Evolutionary conservation across 2,113 vertebrate genomes (phyloP).

Genomic region (Cavia porcellus): DNA sequence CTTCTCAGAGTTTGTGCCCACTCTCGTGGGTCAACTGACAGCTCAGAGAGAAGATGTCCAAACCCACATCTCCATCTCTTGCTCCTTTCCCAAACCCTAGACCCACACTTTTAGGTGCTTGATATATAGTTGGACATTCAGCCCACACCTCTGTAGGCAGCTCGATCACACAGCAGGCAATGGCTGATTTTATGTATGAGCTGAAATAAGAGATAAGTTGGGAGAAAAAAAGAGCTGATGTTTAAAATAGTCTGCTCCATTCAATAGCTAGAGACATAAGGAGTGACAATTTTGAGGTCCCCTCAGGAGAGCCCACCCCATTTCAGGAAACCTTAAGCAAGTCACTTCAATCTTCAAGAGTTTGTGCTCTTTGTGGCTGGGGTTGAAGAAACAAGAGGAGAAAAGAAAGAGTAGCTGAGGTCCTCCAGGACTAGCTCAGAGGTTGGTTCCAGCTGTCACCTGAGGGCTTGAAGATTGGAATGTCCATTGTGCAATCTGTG

Average conservation of each 20-base stretch:
- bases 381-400: neutral
- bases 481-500: neutral
- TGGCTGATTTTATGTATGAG: neutral
- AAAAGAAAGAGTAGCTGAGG: neutral
- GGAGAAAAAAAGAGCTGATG: neutral
- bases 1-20: neutral
- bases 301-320: neutral
- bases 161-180: neutral
- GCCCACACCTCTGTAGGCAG: neutral
- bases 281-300: neutral
- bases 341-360: neutral
- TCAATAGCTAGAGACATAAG: neutral
- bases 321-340: neutral
- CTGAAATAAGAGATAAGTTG: neutral
- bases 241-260: constrained; percentile 16
- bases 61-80: neutral
- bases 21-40: neutral
- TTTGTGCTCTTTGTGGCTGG: neutral
- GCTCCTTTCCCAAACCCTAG: neutral
- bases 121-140: neutral
- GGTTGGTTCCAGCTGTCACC: neutral
- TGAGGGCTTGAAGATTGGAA: neutral
- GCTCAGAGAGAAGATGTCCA: neutral
- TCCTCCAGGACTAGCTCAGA: neutral
- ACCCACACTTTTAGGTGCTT: neutral